Conservation (phyloP, 1,140 invertebrate genomes). For the Trichomalopsis sarcophagae region DNA sequence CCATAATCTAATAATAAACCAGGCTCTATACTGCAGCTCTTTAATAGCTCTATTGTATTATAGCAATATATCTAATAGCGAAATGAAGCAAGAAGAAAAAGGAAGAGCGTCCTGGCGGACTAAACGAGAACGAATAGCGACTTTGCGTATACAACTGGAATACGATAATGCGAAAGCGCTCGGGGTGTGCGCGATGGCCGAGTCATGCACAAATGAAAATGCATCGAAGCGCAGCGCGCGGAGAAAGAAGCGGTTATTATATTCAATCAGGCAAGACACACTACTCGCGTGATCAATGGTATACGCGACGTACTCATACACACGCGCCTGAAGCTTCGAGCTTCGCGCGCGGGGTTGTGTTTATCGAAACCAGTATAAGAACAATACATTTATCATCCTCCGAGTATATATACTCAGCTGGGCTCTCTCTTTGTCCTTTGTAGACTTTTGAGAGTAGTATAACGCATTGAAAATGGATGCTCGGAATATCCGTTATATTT, state of each 20-base stretch:
- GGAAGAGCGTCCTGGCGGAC: not conserved
- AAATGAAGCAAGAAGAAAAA: not conserved
- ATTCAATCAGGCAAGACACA: slow-evolving; percentile 50
- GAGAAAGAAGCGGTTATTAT: slow-evolving; percentile 53
- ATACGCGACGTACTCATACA: no score
- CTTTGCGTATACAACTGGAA: not conserved
- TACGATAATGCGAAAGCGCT: not conserved
- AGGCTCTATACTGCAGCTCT: no score
- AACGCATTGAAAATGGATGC: slow-evolving; percentile 22
- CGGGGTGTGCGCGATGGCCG: not conserved
- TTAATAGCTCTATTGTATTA: not conserved
- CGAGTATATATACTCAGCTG: not conserved
- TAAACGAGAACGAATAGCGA: not conserved
- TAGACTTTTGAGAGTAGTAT: not conserved
- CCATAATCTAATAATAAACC: no score
- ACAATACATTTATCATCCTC: slow-evolving; percentile 36
- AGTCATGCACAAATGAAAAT: slow-evolving; percentile 48
- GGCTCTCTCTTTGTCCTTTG: not conserved
- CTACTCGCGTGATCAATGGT: slow-evolving; percentile 50
- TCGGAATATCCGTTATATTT: not conserved
- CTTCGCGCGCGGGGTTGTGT: not conserved
- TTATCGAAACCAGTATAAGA: slow-evolving; percentile 3
- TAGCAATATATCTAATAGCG: no score
- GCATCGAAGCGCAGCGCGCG: slow-evolving; percentile 41
- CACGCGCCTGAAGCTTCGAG: not conserved